Base-by-base conservation (phyloP, 2,888 invertebrate species). In the Ichneumon xanthorius region DNA sequence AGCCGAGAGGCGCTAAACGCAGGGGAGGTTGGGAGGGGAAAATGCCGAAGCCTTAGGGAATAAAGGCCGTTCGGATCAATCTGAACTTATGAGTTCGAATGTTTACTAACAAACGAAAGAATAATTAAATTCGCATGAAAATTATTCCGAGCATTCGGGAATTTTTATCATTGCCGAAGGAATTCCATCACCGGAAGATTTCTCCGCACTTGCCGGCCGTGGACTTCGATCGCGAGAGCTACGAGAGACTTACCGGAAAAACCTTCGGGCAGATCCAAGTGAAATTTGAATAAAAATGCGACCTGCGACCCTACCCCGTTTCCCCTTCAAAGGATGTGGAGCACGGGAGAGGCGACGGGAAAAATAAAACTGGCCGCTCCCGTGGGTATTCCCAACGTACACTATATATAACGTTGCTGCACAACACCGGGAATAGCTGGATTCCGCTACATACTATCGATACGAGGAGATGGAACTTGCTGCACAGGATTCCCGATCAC, bases 241-340 rank as follows among this genome's bases (percentile, higher is more conserved):
- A 50, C 75, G 63, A 50, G 75, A n/a, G n/a, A 5, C 22, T 61
- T 75, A 11, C 40, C 33, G 58, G 65, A 77, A 82, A 65, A 48
- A 33, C 53, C 65, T 82, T 71, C 16, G 53, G 77, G 67, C 71
- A 63, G 82, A 76, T 76, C 76, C 40, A 26, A 71, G 76, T 78
- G 72, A 72, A 78, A 78, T 78, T 71, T 77, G 65, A 82, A 82
- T 78, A 78, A 78, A 82, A 78, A 82, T 82, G 70, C 82, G 72
- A 82, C 82, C 77, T n/a, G 55, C 77, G 67, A 55, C 67, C 55
- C 53, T 33, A 37, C 26, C 19, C 53, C 22, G 61, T 30, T 71
- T 58, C 48, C 58, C 40, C 45, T 55, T 45, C 11, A 58, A 65
- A 50, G 78, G 48, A 55, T 50, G 53, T 40, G 40, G 63, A 55